Evolutionary conservation across 2,113 vertebrate species (phyloP), one percentile per base, ranked within the genome.

Genomic region (Arenaria interpres): DNA sequence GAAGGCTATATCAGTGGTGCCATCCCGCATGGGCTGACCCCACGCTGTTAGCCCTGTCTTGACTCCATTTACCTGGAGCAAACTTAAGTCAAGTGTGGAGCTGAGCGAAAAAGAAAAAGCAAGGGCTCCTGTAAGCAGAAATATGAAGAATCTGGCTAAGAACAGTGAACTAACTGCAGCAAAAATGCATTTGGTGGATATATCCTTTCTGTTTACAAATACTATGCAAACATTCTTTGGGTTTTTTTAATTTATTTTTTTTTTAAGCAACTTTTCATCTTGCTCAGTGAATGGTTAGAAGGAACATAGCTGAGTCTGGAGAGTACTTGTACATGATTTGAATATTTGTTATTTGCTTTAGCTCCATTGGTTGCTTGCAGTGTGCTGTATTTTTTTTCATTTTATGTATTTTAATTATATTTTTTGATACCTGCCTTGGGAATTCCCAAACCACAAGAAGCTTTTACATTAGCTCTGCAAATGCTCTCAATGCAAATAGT

Each of bases 401-500:
- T 62, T 67, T 3, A 30, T 66, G 41, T 66, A 66, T 66, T 66
- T 66, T 66, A 66, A 66, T 66, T 66, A 66, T 66, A 43, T 86
- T 92, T 96, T 92, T 95, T 93, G 75, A 64, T 97, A 92, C 12
- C n/a, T 94, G 37, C 54, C 62, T 92, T 82, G 92, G 91, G 90
- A 94, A 97, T 96, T 97, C 90, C 95, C 91, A 96, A 88, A 86
- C 96, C 96, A 88, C 96, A 96, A 85, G 73, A 89, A 95, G 71
- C 46, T 95, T 95, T 96, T 91, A 50, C 59, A 92, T 95, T 89
- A 94, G 19, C 89, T 95, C 84, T 89, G 63, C 46, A 87, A 95
- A 88, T 60, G n/a, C 25, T 95, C 88, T 87, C 53, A 63, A 89
- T 91, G 92, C 77, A 96, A 96, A 95, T 95, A 83, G 33, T 62